These are phyloP conservation scores for Panulirus ornatus DNA, from an alignment of 1,140 invertebrate species.

Conservation along the genomic window DNA sequence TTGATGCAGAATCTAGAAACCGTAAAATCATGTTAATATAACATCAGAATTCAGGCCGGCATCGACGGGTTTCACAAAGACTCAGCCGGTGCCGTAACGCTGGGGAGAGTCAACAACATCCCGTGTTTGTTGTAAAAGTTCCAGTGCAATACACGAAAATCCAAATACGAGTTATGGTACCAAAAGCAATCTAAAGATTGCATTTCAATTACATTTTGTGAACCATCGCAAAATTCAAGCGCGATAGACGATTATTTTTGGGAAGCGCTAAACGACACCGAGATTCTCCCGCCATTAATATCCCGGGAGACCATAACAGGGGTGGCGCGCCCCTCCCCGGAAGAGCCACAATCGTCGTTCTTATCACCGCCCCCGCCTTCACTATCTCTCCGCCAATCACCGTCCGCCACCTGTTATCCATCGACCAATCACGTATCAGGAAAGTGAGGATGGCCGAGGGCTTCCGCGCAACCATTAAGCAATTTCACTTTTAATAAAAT, in stretches of 20 bases:
- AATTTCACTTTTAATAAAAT: background rate
- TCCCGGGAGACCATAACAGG: conserved; percentile 22
- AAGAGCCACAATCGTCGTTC: conserved; percentile 56
- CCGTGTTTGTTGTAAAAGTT: too few species aligned
- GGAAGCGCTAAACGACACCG: background rate
- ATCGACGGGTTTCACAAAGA: too few species aligned
- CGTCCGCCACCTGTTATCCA: conserved; percentile 59
- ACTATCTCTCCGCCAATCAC: conserved; percentile 65
- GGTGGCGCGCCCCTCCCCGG: conserved; percentile 52
- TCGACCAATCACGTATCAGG: conserved; percentile 65
- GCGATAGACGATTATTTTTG: background rate
- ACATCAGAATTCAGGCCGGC: too few species aligned
- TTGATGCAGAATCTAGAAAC: too few species aligned
- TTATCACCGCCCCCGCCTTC: conserved; percentile 53
- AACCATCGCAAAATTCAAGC: background rate
- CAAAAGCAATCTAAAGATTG: background rate
- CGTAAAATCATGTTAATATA: too few species aligned
- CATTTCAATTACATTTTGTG: background rate
- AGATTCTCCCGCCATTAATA: conserved; percentile 39
- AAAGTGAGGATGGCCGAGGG: conserved; percentile 44
- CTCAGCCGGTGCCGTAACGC: too few species aligned
- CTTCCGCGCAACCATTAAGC: conserved; percentile 49
- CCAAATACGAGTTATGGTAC: too few species aligned
- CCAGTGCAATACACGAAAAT: too few species aligned
- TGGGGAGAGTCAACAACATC: too few species aligned